Evolutionary conservation across 2,888 invertebrate species (phyloP).

Genomic region (Allophyes oxyacanthae): DNA sequence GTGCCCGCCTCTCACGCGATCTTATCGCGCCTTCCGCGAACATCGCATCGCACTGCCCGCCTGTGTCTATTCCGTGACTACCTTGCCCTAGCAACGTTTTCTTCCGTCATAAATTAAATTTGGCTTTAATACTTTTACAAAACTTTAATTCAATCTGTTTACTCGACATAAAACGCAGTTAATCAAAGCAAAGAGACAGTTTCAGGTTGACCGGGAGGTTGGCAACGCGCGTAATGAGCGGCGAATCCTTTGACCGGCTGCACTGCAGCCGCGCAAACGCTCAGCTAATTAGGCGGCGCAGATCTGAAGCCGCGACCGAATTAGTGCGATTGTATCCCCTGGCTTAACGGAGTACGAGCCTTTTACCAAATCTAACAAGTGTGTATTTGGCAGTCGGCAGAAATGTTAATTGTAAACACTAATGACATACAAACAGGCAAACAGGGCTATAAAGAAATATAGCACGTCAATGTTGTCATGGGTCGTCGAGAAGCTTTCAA

Average conservation of each 20-base stretch:
- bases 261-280: conserved; percentile 76
- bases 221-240: conserved; percentile 83
- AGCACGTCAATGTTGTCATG: conserved; percentile 32
- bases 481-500: conserved; percentile 59
- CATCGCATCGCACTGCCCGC: conserved; percentile 84
- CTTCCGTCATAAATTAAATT: conserved; percentile 75
- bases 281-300: conserved; percentile 85
- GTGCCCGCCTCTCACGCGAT: conserved; percentile 86
- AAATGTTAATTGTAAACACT: conserved; percentile 23
- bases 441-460: conserved; percentile 27
- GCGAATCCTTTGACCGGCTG: conserved; percentile 86
- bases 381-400: conserved; percentile 34
- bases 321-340: conserved; percentile 79
- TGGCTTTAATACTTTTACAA: conserved; percentile 58
- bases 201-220: conserved; percentile 71
- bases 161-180: conserved; percentile 62
- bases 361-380: conserved; percentile 65
- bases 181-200: conserved; percentile 72
- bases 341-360: conserved; percentile 71
- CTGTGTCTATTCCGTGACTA: conserved; percentile 82
- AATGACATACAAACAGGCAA: conserved; percentile 35
- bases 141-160: conserved; percentile 61
- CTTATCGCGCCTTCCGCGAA: conserved; percentile 87
- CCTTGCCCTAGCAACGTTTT: conserved; percentile 73
- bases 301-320: conserved; percentile 84